Evolutionary conservation across 1,140 invertebrate species (phyloP).

Genomic region (Drosophila santomea): DNA sequence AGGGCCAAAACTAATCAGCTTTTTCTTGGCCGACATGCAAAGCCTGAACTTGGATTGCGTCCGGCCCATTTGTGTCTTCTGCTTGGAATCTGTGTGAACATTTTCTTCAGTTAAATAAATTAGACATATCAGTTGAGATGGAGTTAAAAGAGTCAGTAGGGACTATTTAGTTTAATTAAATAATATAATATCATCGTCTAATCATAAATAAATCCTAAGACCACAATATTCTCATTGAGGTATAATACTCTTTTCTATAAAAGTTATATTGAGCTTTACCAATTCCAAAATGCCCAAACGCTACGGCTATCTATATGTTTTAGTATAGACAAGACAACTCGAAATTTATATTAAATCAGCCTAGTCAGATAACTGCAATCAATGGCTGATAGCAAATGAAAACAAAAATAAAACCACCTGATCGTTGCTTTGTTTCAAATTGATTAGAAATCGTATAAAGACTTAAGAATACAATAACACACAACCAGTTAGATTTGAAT

Average conservation of each 20-base stretch:
- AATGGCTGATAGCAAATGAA: slow-evolving; percentile 20
- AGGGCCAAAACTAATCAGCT: slow-evolving; percentile 69
- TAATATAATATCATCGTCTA: not conserved
- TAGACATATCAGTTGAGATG: not conserved
- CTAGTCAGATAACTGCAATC: slow-evolving; percentile 24
- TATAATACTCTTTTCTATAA: no score
- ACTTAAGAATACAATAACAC: slow-evolving; percentile 36
- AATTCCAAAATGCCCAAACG: not conserved
- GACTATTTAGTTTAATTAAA: no score
- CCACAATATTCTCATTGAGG: no score
- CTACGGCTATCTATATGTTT: not conserved
- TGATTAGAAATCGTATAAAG: slow-evolving; percentile 35
- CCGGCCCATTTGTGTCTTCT: slow-evolving; percentile 5
- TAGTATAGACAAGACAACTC: no score
- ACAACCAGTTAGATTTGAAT: slow-evolving; percentile 15
- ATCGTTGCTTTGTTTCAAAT: not conserved
- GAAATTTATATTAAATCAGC: slow-evolving; percentile 38
- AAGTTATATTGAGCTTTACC: no score
- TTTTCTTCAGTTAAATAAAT: not conserved
- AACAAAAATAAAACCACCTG: slow-evolving; percentile 28
- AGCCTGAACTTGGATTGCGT: slow-evolving; percentile 34
- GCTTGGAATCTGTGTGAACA: not conserved
- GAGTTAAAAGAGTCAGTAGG: slow-evolving; percentile 2
- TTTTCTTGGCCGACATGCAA: slow-evolving; percentile 44
- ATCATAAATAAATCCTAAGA: no score